Percentiles rank a stretch among this genome's conserved stretches.
Conservation (phyloP, 2,888 invertebrate species). For the Formica aserva region DNA sequence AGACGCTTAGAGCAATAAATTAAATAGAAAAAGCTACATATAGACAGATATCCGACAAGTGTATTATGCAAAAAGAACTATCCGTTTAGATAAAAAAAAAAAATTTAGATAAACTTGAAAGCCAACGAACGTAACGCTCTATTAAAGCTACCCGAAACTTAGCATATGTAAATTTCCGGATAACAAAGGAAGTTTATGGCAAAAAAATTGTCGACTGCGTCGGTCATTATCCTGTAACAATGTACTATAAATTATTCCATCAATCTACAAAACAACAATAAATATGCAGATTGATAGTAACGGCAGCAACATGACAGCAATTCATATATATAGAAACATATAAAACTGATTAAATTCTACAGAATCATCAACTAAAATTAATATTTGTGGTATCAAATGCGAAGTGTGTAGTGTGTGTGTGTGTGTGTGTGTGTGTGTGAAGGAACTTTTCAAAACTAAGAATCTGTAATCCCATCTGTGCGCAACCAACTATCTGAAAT, state of each 20-base stretch:
- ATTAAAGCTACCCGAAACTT: constrained; percentile 23
- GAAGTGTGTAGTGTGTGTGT: too few species aligned
- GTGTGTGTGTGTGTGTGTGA: too few species aligned
- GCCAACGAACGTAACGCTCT: constrained; percentile 9
- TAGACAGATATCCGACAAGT: neutral
- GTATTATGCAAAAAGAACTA: neutral
- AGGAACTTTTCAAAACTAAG: neutral
- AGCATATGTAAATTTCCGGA: constrained; percentile 27
- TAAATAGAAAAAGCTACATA: neutral
- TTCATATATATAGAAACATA: neutral
- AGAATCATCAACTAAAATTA: neutral
- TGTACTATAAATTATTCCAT: constrained; percentile 13
- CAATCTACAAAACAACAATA: constrained; percentile 20
- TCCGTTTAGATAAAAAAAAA: constrained; percentile 8
- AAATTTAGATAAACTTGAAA: constrained; percentile 26
- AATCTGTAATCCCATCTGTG: constrained; percentile 10
- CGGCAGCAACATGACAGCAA: neutral
- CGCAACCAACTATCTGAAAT: neutral
- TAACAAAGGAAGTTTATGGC: constrained; percentile 21
- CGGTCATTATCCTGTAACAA: neutral
- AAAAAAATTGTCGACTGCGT: constrained; percentile 20
- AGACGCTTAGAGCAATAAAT: neutral
- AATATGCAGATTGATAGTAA: constrained; percentile 16
- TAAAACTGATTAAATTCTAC: neutral
- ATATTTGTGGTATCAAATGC: neutral